phyloP scores from a whole-genome alignment of 1,140 invertebrate species.

The Drosophila virilis region DNA sequence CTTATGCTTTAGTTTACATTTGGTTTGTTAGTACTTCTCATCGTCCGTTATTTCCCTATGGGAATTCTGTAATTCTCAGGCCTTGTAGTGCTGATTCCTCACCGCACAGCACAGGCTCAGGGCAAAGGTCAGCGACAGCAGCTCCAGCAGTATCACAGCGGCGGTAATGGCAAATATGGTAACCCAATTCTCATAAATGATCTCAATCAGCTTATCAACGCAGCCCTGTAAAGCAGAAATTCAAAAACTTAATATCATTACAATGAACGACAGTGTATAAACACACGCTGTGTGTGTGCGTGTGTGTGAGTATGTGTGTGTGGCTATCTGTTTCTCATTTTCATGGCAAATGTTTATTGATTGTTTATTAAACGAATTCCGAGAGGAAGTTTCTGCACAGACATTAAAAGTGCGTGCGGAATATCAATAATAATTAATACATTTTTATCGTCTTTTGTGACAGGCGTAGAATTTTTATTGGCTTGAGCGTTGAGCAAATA shows the following conservation, averaged over 20 bases:
- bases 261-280: conserved; percentile 2
- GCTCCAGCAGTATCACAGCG: conserved; percentile 88
- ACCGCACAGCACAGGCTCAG: conserved; percentile 92
- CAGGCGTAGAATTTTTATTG: conserved; percentile 62
- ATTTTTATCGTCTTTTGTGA: conserved; percentile 52
- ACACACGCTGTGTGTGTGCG: not conserved
- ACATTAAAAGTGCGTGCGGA: conserved; percentile 54
- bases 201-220: conserved; percentile 88
- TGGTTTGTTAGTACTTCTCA: conserved; percentile 83
- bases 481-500: conserved; percentile 5
- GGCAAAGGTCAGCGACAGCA: conserved; percentile 91
- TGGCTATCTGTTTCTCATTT: conserved; percentile 19
- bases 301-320: conserved; percentile 1
- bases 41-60: conserved; percentile 83
- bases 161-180: conserved; percentile 88
- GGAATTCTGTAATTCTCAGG: conserved; percentile 86
- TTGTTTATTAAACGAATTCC: conserved; percentile 48
- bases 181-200: conserved; percentile 86
- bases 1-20: conserved; percentile 67
- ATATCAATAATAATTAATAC: conserved; percentile 75
- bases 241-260: conserved; percentile 29
- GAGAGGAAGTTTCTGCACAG: conserved; percentile 9
- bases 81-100: conserved; percentile 89
- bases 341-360: conserved; percentile 42
- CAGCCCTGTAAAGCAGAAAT: conserved; percentile 88